Evolutionary conservation across 2,797 vertebrate species (phyloP).

Genomic region (Psittacula derbiana): DNA sequence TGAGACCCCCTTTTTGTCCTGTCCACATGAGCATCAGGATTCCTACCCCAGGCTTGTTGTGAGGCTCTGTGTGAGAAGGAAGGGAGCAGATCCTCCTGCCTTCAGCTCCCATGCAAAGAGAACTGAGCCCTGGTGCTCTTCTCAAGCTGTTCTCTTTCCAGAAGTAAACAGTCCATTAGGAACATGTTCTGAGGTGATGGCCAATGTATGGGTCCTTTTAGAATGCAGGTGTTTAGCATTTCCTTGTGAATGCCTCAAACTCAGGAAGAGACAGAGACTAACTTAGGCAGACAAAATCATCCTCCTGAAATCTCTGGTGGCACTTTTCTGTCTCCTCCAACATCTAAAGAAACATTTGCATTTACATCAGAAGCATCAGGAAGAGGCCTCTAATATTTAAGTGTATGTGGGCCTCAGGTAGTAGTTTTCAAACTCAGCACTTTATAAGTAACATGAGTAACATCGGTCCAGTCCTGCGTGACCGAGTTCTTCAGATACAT

Average conservation of each 20-base stretch:
- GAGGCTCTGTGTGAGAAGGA: neutral
- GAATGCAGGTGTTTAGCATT: neutral
- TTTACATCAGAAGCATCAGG: neutral
- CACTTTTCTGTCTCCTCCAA: neutral
- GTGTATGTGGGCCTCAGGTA: neutral
- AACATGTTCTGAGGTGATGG: neutral
- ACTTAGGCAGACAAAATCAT: neutral
- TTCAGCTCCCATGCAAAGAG: neutral
- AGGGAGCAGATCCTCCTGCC: neutral
- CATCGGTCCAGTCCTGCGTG: fast-evolving
- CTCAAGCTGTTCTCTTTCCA: neutral
- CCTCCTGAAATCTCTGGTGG: neutral
- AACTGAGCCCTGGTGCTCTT: neutral
- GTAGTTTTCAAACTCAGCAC: neutral
- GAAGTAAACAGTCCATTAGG: neutral
- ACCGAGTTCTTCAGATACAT: neutral
- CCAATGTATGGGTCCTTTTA: neutral
- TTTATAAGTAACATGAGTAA: neutral
- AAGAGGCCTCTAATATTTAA: neutral
- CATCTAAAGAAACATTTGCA: neutral
- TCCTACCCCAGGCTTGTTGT: neutral
- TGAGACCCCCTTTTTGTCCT: neutral
- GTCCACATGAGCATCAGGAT: neutral
- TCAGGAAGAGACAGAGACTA: neutral
- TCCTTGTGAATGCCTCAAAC: neutral